Evolutionary conservation across 2,888 invertebrate genomes (phyloP), one percentile per base, ranked within the genome.

Genomic region (Acleris emargana): DNA sequence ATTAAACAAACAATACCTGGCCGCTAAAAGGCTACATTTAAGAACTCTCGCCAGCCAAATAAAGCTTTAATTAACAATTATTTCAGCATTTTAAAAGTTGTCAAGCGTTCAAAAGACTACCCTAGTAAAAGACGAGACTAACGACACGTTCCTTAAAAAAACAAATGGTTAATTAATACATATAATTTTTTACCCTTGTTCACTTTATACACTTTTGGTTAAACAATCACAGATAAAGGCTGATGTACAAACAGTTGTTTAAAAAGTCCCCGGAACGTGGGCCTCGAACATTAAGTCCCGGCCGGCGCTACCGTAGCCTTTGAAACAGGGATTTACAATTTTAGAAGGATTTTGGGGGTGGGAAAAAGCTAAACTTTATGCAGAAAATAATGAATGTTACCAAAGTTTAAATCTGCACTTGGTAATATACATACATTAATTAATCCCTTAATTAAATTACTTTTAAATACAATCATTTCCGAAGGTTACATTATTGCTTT

Each of bases 191-290:
- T 9, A 9, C 32, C 9, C 3, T 32, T 32, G 9, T 42, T 9
- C 42, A 43, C 13, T 22, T 45, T 45, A 20, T 38, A 54, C 58
- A 42, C 59, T 20, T 38, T 55, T 55, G 17, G 28, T 32, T 28
- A 59, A 60, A 59, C 43, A 64, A 59, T 64, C 64, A 59, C 54
- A 60, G 52, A 47, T 64, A 64, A 58, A 58, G 42, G 62, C 42
- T 61, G 53, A 53, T 54, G 49, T 50, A 59, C 49, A 64, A 64
- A 64, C 64, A 59, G 49, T 54, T n/a, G 32, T 45, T 58, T 58
- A 54, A 64, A 64, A 64, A 64, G 49, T 55, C 49, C 11, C 58
- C 28, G 49, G 20, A 32, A 28, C 53, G 53, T 43, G 64, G 49
- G 17, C 43, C 50, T 17, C 20, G 38, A 59, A 59, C 64, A 59